phyloP scores from a whole-genome alignment of 2,888 invertebrate genomes.

The Limnephilus lunatus region DNA sequence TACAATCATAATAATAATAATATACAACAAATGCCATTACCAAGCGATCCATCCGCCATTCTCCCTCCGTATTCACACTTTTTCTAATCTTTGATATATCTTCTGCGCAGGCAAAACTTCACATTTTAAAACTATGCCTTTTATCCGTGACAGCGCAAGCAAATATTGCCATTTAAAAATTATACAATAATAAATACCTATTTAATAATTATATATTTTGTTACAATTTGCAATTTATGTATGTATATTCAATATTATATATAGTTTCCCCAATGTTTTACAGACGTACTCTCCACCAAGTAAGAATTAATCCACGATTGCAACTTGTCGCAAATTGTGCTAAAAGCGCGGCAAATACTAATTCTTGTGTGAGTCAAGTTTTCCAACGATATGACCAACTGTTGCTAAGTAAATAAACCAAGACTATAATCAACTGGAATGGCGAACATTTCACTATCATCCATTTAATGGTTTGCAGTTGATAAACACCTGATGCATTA shows the following conservation, averaged over 20 bases:
- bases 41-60: not conserved
- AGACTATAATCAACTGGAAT: not conserved
- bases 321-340: not conserved
- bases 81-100: constrained; percentile 2
- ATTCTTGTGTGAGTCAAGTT: not conserved
- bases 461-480: too few relatives aligned
- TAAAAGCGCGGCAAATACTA: not conserved
- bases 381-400: not conserved
- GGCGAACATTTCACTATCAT: too few relatives aligned
- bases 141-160: constrained; percentile 32
- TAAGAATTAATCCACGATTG: not conserved
- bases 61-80: not conserved
- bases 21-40: constrained; percentile 19
- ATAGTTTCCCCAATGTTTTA: not conserved
- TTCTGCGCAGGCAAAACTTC: not conserved
- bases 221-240: constrained; percentile 31
- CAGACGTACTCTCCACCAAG: not conserved
- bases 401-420: not conserved
- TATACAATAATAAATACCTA: constrained; percentile 35
- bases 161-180: constrained; percentile 32
- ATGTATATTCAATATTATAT: constrained; percentile 9
- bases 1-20: not conserved
- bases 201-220: constrained; percentile 19
- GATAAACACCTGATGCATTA: not conserved
- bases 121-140: constrained; percentile 4